Percentiles rank a stretch among this genome's conserved stretches.
Evolutionary conservation across 2,888 invertebrate species (phyloP).

Genomic region (Apodemia zela): DNA sequence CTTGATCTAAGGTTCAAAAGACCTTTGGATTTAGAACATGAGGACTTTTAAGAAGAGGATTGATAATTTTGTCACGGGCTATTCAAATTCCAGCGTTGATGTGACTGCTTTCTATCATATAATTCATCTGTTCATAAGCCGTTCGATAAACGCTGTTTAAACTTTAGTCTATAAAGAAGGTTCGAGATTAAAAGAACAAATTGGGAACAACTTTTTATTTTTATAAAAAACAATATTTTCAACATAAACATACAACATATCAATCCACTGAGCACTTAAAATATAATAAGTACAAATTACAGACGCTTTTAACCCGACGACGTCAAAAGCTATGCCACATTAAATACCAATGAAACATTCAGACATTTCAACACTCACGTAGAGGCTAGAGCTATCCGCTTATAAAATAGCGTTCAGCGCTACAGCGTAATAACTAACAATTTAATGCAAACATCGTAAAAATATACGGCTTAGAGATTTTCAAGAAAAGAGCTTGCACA

Average conservation of each 20-base stretch:
- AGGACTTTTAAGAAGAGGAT: too few relatives aligned
- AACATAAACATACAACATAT: slow-evolving; percentile 45
- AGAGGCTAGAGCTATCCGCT: slow-evolving; percentile 1
- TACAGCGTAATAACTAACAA: background rate
- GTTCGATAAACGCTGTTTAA: too few relatives aligned
- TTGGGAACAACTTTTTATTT: slow-evolving; percentile 59
- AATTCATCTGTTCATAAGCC: too few relatives aligned
- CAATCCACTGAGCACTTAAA: slow-evolving; percentile 36
- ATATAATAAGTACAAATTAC: slow-evolving; percentile 7
- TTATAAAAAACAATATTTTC: slow-evolving; percentile 63
- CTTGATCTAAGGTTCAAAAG: too few relatives aligned
- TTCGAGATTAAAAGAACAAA: background rate
- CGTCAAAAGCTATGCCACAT: slow-evolving; percentile 1
- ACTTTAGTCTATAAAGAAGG: background rate
- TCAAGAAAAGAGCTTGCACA: too few relatives aligned
- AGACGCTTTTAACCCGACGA: slow-evolving; percentile 5
- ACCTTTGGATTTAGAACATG: too few relatives aligned
- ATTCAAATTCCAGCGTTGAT: too few relatives aligned
- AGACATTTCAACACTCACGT: background rate
- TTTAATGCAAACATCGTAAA: too few relatives aligned
- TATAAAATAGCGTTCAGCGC: background rate
- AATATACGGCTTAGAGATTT: too few relatives aligned
- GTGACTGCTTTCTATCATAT: too few relatives aligned
- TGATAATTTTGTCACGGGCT: too few relatives aligned
- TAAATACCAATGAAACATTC: background rate